phyloP scores from a whole-genome alignment of 2,797 vertebrate genomes.

The Diplodus sargus region DNA sequence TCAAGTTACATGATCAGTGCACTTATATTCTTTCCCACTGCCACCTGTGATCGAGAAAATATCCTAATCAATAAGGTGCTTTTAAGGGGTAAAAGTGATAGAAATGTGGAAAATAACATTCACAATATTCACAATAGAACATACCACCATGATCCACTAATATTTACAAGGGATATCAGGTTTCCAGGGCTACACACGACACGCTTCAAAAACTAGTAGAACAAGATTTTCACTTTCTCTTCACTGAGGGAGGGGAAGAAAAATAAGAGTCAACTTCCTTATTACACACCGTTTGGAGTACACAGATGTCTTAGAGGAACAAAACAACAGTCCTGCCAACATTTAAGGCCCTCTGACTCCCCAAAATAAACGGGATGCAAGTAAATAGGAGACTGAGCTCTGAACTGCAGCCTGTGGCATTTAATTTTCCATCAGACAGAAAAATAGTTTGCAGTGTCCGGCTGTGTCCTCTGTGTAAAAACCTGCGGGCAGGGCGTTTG shows the following conservation, averaged over 20 bases:
- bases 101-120: constrained; percentile 61
- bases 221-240: constrained; percentile 78
- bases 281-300: constrained; percentile 61
- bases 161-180: constrained; percentile 69
- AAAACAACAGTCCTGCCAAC: constrained; percentile 61
- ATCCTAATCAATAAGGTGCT: constrained; percentile 68
- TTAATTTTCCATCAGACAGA: constrained; percentile 69
- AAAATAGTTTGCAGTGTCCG: constrained; percentile 62
- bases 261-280: constrained; percentile 72
- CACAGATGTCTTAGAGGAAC: constrained; percentile 66
- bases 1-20: constrained; percentile 70
- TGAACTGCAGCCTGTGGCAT: constrained; percentile 66
- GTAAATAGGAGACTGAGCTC: constrained; percentile 66
- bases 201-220: constrained; percentile 74
- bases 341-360: constrained; percentile 59
- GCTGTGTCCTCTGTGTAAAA: constrained; percentile 61
- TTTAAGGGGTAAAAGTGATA: constrained; percentile 61
- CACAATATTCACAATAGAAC: constrained; percentile 66
- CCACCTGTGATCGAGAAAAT: constrained; percentile 78
- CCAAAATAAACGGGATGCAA: constrained; percentile 64
- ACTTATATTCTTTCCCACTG: constrained; percentile 64
- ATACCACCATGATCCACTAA: constrained; percentile 59
- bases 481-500: constrained; percentile 74
- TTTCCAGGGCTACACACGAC: constrained; percentile 70
- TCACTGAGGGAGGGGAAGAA: constrained; percentile 68